Percentiles rank a stretch among this genome's conserved stretches.
phyloP scores from a whole-genome alignment of 2,113 vertebrate genomes.

The Sphyrna mokarran region DNA sequence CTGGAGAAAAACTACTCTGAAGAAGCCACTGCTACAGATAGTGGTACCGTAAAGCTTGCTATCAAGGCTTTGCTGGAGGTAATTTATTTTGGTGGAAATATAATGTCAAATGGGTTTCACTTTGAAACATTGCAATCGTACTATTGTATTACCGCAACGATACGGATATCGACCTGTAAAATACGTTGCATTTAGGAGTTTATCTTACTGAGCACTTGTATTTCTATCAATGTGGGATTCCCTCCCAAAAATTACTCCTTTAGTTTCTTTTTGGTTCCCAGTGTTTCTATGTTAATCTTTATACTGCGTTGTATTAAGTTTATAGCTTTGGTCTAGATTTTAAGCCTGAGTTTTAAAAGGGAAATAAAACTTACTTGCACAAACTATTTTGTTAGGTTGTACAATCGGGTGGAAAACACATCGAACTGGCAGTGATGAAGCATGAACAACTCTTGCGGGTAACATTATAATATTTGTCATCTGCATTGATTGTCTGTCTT shows the following conservation, averaged over 20 bases:
- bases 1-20: constrained; percentile 78
- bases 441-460: constrained; percentile 71
- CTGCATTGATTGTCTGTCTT: not conserved
- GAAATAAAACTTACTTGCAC: not conserved
- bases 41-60: constrained; percentile 69
- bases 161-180: not conserved
- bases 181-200: not conserved
- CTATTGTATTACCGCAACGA: not conserved
- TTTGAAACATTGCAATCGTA: not conserved
- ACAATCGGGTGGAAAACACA: constrained; percentile 74
- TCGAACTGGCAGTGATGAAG: constrained; percentile 72
- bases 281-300: not conserved
- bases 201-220: not conserved
- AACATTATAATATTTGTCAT: constrained; percentile 29
- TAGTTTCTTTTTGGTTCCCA: not conserved
- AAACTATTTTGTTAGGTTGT: constrained; percentile 58
- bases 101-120: not conserved
- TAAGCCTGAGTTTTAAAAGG: not conserved
- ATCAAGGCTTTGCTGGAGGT: constrained; percentile 77
- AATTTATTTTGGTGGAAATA: constrained; percentile 38
- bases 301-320: not conserved
- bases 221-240: not conserved
- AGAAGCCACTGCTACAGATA: constrained; percentile 72
- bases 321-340: not conserved
- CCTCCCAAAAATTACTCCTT: not conserved